Conservation (phyloP, 2,888 invertebrate species). For the Himalopsyche tibetana region DNA sequence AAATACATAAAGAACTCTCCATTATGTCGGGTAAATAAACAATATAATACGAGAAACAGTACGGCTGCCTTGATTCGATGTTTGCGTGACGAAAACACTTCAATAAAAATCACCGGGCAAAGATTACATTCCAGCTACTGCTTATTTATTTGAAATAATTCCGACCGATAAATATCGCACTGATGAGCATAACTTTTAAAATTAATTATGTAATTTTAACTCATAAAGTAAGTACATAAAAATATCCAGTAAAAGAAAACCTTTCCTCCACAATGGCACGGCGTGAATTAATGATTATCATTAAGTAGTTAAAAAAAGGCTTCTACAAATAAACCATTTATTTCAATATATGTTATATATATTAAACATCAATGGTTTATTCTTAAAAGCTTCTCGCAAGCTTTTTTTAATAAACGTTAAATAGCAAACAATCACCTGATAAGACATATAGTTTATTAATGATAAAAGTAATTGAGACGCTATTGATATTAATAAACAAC, state of each 20-base stretch:
- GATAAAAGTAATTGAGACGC: neutral
- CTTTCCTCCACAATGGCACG: neutral
- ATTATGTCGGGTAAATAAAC: neutral
- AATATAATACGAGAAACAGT: neutral
- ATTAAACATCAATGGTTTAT: too few relatives aligned
- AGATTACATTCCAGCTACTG: neutral
- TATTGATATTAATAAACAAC: neutral
- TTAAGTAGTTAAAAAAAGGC: too few relatives aligned
- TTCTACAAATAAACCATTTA: too few relatives aligned
- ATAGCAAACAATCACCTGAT: neutral
- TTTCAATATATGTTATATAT: too few relatives aligned
- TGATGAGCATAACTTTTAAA: neutral
- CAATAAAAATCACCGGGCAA: neutral
- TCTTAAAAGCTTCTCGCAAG: too few relatives aligned
- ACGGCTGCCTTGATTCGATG: neutral
- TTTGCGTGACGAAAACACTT: neutral
- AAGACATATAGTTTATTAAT: neutral
- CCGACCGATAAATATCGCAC: neutral
- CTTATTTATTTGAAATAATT: neutral
- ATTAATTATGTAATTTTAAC: neutral
- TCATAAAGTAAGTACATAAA: neutral
- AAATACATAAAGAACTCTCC: neutral
- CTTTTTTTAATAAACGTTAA: neutral
- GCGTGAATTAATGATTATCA: neutral
- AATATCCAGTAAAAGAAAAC: neutral